Evolutionary conservation across 92 coral and sea anemone genomes (phyloP).

Genomic region (Porites evermanni): DNA sequence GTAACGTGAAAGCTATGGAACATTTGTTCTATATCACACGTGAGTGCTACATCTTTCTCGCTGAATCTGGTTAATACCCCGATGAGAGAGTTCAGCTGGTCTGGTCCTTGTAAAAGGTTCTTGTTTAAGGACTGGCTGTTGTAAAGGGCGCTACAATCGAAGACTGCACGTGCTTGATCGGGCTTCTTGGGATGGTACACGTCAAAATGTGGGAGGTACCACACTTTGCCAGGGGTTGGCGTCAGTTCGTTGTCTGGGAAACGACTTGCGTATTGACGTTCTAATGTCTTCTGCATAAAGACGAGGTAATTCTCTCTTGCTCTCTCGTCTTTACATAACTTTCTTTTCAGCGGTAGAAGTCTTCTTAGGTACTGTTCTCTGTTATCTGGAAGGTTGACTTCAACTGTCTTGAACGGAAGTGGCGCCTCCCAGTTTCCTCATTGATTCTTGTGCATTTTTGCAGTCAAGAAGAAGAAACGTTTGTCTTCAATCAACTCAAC

Average conservation of each 20-base stretch:
- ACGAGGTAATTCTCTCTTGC: not conserved
- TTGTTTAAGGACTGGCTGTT: too few relatives aligned
- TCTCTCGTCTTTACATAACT: not conserved
- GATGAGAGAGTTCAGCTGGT: too few relatives aligned
- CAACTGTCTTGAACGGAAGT: slow-evolving; percentile 34
- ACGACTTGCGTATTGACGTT: too few relatives aligned
- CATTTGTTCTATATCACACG: slow-evolving; percentile 31
- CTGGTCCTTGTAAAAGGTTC: too few relatives aligned
- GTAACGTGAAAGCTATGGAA: slow-evolving; percentile 16
- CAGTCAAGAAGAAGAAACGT: slow-evolving; percentile 54
- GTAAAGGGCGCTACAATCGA: too few relatives aligned
- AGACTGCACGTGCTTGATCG: too few relatives aligned
- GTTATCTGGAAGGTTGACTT: slow-evolving; percentile 2
- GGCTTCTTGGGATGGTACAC: too few relatives aligned
- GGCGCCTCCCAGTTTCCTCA: slow-evolving; percentile 57
- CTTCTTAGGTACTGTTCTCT: slow-evolving; percentile 4
- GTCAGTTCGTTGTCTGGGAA: too few relatives aligned
- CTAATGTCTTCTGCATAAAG: not conserved
- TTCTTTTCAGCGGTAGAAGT: slow-evolving; percentile 36
- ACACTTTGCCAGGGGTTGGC: too few relatives aligned
- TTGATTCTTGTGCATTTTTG: slow-evolving; percentile 55
- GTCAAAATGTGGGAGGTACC: too few relatives aligned
- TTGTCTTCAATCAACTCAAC: slow-evolving; percentile 64
- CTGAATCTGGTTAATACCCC: too few relatives aligned
- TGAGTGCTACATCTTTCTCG: too few relatives aligned